Percentiles rank a stretch among this genome's conserved stretches.
These are phyloP conservation scores for Brachylomia viminalis DNA, from an alignment of 2,888 invertebrate genomes.

Conservation along the genomic window DNA sequence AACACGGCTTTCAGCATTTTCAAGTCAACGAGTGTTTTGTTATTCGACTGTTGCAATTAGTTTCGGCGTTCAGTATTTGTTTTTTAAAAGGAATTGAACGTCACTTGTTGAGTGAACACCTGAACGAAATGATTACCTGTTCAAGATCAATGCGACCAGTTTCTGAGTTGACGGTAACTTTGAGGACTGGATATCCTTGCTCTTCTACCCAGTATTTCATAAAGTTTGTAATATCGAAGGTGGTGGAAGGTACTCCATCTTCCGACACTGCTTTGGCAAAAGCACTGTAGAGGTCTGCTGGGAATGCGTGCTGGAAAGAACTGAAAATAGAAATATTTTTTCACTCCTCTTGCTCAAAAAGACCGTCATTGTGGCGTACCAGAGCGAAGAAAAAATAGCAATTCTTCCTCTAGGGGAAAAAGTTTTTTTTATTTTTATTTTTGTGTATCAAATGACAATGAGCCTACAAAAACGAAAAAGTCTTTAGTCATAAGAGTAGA, in stretches of 20 bases:
- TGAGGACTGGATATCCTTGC: conserved; percentile 91
- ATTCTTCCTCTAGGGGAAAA: too few species aligned
- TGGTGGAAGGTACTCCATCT: conserved; percentile 66
- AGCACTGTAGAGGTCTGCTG: conserved; percentile 78
- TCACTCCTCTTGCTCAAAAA: too few species aligned
- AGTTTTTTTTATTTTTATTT: too few species aligned
- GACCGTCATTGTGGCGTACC: too few species aligned
- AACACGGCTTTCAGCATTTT: neutral
- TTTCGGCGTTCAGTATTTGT: neutral
- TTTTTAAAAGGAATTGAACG: neutral
- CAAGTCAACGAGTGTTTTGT: neutral
- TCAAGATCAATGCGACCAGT: conserved; percentile 76
- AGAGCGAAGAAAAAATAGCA: too few species aligned
- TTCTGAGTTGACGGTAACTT: conserved; percentile 82
- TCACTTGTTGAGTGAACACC: neutral
- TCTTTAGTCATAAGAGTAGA: too few species aligned
- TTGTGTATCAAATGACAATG: too few species aligned
- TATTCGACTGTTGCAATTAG: neutral
- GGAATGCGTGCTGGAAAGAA: conserved; percentile 80
- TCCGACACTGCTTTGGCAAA: conserved; percentile 78
- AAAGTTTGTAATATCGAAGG: conserved; percentile 73
- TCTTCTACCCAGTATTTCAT: conserved; percentile 91
- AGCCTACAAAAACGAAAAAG: too few species aligned
- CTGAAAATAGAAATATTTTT: conserved; percentile 67
- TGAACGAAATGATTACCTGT: conserved; percentile 75